Evolutionary conservation across 2,113 vertebrate species (phyloP), one percentile per base, ranked within the genome.

Genomic region (Elephas maximus): DNA sequence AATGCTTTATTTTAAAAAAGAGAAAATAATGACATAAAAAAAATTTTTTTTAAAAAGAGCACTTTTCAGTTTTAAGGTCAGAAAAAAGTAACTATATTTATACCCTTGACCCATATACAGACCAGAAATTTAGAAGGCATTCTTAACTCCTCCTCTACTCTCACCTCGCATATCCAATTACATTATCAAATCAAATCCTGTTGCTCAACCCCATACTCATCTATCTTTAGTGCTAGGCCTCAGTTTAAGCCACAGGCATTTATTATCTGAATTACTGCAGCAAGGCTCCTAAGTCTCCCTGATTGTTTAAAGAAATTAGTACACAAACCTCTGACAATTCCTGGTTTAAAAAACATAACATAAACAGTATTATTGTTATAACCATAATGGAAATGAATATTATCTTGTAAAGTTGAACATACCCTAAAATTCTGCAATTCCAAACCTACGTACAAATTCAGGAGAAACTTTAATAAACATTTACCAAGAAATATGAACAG

Each of bases 31-130:
- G 23, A 9, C 23, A 76, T 5, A 82, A 15, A 93, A 76, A 41
- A 37, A 37, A 37, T 37, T 37, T 37, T 37, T 37, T 37, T 37
- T 5, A 82, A 15, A 93, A 76, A 41, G 24, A 76, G 65, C 23
- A 87, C n/a, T 87, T 94, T 91, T 87, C 41, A 93, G 65, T 30
- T 80, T 48, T 48, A 90, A 76, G 15, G 21, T 90, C n/a, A 87
- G 33, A 51, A 85, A 85, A 81, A 96, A 74, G 8, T 74, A 57
- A 81, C 65, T 77, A 60, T 17, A 71, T 74, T 80, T 96, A 90
- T 14, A 86, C 28, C 30, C 45, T 20, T 85, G 53, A 86, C 23
- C 63, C 63, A 93, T 10, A 90, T 8, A 90, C 0, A 45, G 45
- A 48, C 45, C 60, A 90, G 65, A 91, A 87, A 81, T 57, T 86